Conservation (phyloP, 2,113 vertebrate genomes). For the Pterophyllum scalare region DNA sequence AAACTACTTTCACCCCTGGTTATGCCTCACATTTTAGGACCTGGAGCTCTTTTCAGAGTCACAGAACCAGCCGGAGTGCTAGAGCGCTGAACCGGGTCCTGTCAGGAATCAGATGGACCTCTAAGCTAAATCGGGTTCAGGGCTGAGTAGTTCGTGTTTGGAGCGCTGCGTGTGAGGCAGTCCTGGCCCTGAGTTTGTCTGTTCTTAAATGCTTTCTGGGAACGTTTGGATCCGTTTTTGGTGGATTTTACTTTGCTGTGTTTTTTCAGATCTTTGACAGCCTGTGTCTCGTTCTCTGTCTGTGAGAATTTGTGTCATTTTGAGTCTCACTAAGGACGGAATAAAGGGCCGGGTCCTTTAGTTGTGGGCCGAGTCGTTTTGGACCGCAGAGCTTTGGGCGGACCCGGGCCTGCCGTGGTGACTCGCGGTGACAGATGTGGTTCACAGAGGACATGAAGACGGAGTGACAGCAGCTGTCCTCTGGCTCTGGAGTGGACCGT, state of each 20-base stretch:
- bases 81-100: too few species aligned
- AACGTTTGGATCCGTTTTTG: background rate
- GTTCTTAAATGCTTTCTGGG: too few species aligned
- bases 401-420: background rate
- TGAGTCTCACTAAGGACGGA: background rate
- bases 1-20: too few species aligned
- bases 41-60: background rate
- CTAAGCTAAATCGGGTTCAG: background rate
- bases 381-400: background rate
- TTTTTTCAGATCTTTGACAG: background rate
- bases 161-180: too few species aligned
- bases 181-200: too few species aligned
- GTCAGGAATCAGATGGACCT: background rate
- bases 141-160: too few species aligned
- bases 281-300: too few species aligned
- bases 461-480: conserved; percentile 41
- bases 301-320: background rate
- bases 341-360: background rate
- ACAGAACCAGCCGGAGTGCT: background rate
- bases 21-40: background rate
- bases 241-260: background rate
- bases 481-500: conserved; percentile 23
- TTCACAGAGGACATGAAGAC: conserved; percentile 4
- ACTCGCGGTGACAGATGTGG: background rate
- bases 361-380: background rate